Evolutionary conservation across 2,113 vertebrate genomes (phyloP), one percentile per base, ranked within the genome.

Genomic region (Spea bombifrons): DNA sequence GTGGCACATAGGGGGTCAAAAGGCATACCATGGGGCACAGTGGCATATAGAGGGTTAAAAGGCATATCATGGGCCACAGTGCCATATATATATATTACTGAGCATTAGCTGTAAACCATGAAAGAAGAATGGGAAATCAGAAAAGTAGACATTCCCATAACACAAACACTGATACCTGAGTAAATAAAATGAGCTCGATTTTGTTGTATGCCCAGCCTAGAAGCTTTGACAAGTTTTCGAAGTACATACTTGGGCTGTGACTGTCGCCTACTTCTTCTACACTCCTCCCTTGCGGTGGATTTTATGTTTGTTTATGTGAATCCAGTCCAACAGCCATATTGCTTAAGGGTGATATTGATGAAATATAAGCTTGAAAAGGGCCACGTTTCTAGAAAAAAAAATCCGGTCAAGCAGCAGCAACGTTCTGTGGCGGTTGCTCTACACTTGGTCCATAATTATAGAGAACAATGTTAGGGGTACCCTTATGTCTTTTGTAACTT

Each of bases 141-240:
- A 59, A 13, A 6, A 17, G 57, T 16, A 43, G 74, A 67, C 65
- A 9, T 67, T 76, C 74, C 74, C 74, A 55, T 50, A 67, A 57
- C 52, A 66, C 73, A 72, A 72, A 72, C 50, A 57, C 10, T 46
- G 66, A 53, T 48, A 55, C 66, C 47, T 47, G 13, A 68, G 10
- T 76, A 44, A 45, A 57, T 76, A 16, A 68, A 48, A 17, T 48
- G 0, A 10, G 5, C 17, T 3, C 6, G 48, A 75, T 55, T n/a
- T 67, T 16, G 73, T 63, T 10, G 3, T 2, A 5, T 49, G 4
- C 8, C n/a, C 15, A 63, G 7, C 30, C 17, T 17, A 43, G 16
- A 66, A 7, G n/a, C 15, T 45, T 45, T 50, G 63, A 16, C 6
- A 12, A 45, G 64, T 5, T 7, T 66, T 12, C 12, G 9, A 57